Base-by-base conservation (phyloP, 2,113 vertebrate genomes). In the Zosterops japonicus region DNA sequence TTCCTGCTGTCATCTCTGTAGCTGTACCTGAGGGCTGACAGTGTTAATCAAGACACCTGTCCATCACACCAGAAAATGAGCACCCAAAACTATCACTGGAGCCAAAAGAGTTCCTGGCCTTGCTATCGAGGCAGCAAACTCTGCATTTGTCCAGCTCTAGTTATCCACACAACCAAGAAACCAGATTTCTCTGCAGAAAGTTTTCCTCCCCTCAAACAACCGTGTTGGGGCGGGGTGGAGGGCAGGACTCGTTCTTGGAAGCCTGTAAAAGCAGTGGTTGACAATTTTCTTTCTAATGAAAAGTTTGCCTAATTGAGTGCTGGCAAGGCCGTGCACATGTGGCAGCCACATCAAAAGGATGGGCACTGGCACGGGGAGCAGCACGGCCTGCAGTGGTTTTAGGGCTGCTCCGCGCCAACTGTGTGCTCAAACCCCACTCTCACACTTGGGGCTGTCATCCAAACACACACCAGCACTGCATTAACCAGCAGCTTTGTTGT, bases 321-420 rank as follows among this genome's bases (percentile, higher is more conserved):
- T 96, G 90, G 90, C 93, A 81, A 31, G 67, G 81, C 82, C 6
- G 0, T 15, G 74, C 39, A 93, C 80, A 94, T 84, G 84, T 94
- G 97, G 95, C 90, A 95, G 81, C 93, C 95, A 97, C 94, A 94
- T 96, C 91, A 97, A 69, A 90, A 60, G 69, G 70, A 17, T 8
- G 87, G 91, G 71, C 94, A 94, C 68, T 57, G 29, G 70, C 91
- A 77, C 1, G 5, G 31, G 21, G 47, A 83, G 55, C 47, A 79
- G 21, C 83, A 79, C 1, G 12, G 83, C 59, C 76, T 57, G 57
- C 72, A 28, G 82, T n/a, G 85, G 81, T 72, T 96, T 94, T 52
- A n/a, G 63, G 50, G 52, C 63, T 67, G 70, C 70, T 78, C 49
- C 74, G 35, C 23, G 14, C 85, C 94, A 89, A 36, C 63, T 33